Evolutionary conservation across 1,140 invertebrate species (phyloP).

Genomic region (Apis dorsata): DNA sequence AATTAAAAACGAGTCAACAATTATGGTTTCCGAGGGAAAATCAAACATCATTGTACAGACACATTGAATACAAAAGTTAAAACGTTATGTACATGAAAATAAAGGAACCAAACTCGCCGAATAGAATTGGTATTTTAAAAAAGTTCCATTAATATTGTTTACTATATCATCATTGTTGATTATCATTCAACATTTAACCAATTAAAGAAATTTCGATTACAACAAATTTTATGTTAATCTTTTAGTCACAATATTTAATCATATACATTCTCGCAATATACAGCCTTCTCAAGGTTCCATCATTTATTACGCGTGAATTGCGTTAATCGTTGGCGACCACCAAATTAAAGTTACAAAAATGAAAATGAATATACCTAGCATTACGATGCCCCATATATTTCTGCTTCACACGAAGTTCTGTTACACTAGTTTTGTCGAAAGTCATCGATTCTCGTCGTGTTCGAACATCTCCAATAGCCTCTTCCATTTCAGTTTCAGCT

Average conservation of each 20-base stretch:
- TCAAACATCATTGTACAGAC: constrained; percentile 28
- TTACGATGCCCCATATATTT: constrained; percentile 92
- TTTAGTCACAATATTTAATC: constrained; percentile 44
- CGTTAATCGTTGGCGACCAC: constrained; percentile 29
- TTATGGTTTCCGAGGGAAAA: constrained; percentile 57
- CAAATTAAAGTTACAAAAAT: constrained; percentile 20
- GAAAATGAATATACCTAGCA: constrained; percentile 82
- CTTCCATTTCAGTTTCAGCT: constrained; percentile 74
- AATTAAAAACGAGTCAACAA: constrained; percentile 48
- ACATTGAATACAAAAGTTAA: constrained; percentile 18
- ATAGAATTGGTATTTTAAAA: constrained; percentile 40
- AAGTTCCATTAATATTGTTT: not conserved
- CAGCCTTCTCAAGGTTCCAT: not conserved
- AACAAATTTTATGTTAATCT: constrained; percentile 28
- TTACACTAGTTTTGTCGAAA: constrained; percentile 67
- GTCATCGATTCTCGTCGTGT: constrained; percentile 62
- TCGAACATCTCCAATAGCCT: constrained; percentile 69
- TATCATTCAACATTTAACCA: constrained; percentile 8
- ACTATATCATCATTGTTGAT: not conserved
- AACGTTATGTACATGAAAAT: not conserved
- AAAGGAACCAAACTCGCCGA: constrained; percentile 38
- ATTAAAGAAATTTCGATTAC: not conserved
- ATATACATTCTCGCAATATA: not conserved
- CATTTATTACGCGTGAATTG: not conserved
- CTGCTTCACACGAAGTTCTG: constrained; percentile 82